Conservation (phyloP, 2,797 vertebrate species). For the Epinephelus awoara region DNA sequence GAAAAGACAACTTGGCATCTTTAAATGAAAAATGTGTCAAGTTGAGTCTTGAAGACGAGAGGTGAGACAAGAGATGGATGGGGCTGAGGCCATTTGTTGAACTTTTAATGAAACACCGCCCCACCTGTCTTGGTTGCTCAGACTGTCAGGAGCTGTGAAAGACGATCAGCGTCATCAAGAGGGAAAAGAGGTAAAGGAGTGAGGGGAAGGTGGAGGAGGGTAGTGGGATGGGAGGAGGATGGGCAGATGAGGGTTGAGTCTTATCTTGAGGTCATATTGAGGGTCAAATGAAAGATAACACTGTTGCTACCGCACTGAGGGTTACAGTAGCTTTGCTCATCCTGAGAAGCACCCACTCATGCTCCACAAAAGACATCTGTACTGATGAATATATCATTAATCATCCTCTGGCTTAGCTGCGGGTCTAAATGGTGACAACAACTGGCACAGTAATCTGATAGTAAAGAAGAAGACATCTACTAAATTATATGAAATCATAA, state of each 20-base stretch:
- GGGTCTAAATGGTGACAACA: neutral
- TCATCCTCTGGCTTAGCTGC: conserved; percentile 5
- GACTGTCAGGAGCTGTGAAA: conserved; percentile 57
- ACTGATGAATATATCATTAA: neutral
- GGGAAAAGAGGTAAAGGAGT: neutral
- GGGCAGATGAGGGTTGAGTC: conserved; percentile 16
- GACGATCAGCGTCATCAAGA: conserved; percentile 26
- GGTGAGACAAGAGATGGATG: neutral
- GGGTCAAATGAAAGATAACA: conserved; percentile 63
- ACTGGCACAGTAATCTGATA: too few species aligned
- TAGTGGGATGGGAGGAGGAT: conserved; percentile 1
- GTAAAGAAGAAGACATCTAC: neutral
- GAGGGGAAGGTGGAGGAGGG: conserved; percentile 4
- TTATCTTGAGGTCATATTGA: conserved; percentile 61
- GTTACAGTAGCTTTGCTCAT: conserved; percentile 24
- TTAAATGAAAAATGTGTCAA: conserved; percentile 6
- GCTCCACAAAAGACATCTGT: conserved; percentile 4
- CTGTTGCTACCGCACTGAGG: conserved; percentile 38
- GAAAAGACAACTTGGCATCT: conserved; percentile 11
- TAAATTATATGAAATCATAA: too few species aligned
- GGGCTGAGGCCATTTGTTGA: conserved; percentile 48
- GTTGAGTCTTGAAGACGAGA: conserved; percentile 4
- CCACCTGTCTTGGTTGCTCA: conserved; percentile 62
- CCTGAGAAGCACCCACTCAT: conserved; percentile 1
- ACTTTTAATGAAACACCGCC: conserved; percentile 38